Evolutionary conservation across 2,113 vertebrate genomes (phyloP).

Genomic region (Oxyura jamaicensis): DNA sequence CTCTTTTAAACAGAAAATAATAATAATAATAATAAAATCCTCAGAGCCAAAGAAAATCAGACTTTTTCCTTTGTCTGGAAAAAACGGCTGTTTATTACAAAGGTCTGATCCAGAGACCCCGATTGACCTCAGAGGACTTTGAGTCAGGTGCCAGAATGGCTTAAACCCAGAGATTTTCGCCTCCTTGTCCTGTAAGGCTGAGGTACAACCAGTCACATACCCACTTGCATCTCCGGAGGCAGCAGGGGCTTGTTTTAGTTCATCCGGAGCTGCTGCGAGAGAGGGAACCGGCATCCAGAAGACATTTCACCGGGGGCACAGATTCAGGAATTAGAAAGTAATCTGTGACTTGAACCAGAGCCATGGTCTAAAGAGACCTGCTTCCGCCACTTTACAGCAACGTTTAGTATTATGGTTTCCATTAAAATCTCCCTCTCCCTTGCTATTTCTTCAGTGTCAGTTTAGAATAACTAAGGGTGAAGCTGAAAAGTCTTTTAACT

Average conservation of each 20-base stretch:
- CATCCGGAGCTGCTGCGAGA: background rate
- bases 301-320: slow-evolving; percentile 48
- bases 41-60: slow-evolving; percentile 48
- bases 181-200: background rate
- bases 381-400: slow-evolving; percentile 56
- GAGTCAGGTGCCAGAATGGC: slow-evolving; percentile 36
- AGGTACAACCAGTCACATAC: background rate
- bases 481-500: background rate
- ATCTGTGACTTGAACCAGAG: slow-evolving; percentile 65
- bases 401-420: slow-evolving; percentile 53
- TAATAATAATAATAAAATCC: background rate
- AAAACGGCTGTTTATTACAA: background rate
- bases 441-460: background rate
- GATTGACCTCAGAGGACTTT: slow-evolving; percentile 7
- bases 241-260: background rate
- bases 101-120: slow-evolving; percentile 32
- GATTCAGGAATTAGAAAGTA: slow-evolving; percentile 62
- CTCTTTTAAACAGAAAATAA: background rate
- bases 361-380: slow-evolving; percentile 57
- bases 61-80: slow-evolving; percentile 59
- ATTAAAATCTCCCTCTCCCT: slow-evolving; percentile 1
- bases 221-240: background rate
- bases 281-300: slow-evolving; percentile 31
- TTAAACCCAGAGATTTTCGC: slow-evolving; percentile 29
- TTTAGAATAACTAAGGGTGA: background rate